Conservation (phyloP, 2,888 invertebrate species). For the Microctonus hyperodae region DNA sequence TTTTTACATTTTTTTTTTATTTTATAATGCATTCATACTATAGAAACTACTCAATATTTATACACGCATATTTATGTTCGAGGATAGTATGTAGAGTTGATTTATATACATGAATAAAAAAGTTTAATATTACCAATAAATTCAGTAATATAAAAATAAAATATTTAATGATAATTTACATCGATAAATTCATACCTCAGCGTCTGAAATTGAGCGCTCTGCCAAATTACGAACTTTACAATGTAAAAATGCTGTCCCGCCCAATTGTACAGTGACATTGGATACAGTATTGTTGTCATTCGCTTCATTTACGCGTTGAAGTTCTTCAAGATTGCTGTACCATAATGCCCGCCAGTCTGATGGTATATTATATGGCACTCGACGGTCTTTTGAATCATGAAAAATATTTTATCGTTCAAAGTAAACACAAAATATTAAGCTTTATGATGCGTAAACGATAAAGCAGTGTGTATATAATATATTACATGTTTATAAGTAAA, state of each 20-base stretch:
- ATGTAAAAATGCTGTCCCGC: conserved; percentile 80
- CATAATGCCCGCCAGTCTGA: conserved; percentile 60
- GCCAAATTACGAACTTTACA: conserved; percentile 80
- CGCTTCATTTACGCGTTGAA: conserved; percentile 62
- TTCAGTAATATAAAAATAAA: neutral
- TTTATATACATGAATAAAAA: neutral
- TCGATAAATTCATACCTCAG: conserved; percentile 53
- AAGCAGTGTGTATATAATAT: neutral
- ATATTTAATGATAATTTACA: neutral
- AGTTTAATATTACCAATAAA: neutral
- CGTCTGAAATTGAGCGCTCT: conserved; percentile 72
- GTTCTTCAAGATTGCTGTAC: conserved; percentile 61
- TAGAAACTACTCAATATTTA: neutral
- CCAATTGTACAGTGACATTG: conserved; percentile 79
- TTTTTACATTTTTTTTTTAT: no score
- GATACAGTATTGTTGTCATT: conserved; percentile 78
- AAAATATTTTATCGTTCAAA: conserved; percentile 16
- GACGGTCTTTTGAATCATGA: conserved; percentile 53
- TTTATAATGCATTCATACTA: neutral
- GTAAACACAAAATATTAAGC: conserved; percentile 5
- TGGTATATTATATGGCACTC: conserved; percentile 60
- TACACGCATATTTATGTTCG: neutral
- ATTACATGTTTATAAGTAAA: neutral
- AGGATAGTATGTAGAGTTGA: no score
- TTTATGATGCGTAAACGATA: neutral